A percentile compares a stretch with the other conserved stretches of the same genome.
These are phyloP conservation scores for Sarcophaga bullata DNA, from an alignment of 1,140 invertebrate species.

Conservation along the genomic window DNA sequence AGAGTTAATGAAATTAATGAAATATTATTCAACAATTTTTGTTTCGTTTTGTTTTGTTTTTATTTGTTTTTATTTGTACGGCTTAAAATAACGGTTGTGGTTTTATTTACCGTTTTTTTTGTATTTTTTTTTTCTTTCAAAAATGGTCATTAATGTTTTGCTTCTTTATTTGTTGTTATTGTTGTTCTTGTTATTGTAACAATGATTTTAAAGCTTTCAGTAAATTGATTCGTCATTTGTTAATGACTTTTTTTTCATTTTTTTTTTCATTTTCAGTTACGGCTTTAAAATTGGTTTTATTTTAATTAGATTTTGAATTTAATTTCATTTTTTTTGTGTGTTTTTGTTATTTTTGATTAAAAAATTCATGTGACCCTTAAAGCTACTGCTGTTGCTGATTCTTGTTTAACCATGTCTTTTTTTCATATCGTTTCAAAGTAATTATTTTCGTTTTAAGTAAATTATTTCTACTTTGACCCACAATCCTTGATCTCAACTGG, in stretches of 20 bases:
- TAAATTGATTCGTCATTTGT: too few relatives aligned
- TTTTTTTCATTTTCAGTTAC: too few relatives aligned
- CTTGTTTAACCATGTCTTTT: too few relatives aligned
- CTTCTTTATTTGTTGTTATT: too few relatives aligned
- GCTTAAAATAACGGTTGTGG: neutral
- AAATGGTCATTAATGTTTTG: neutral
- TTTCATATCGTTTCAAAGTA: neutral
- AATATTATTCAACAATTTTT: too few relatives aligned
- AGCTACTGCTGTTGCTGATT: constrained; percentile 8
- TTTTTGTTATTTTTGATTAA: neutral
- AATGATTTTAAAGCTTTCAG: too few relatives aligned
- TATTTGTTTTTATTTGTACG: neutral
- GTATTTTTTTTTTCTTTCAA: too few relatives aligned
- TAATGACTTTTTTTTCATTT: too few relatives aligned
- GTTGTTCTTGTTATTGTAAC: too few relatives aligned
- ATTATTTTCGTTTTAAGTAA: constrained; percentile 6
- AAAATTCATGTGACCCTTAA: constrained; percentile 25
- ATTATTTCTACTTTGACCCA: constrained; percentile 38
- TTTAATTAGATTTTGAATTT: neutral
- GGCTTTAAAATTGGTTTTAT: neutral
- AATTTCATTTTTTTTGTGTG: neutral
- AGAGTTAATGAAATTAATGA: too few relatives aligned
- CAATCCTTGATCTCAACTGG: constrained; percentile 37
- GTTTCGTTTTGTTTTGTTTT: neutral
- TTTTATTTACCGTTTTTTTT: neutral